Evolutionary conservation across 2,888 invertebrate genomes (phyloP), one percentile per base, ranked within the genome.

Genomic region (Digitonthophagus gazella): DNA sequence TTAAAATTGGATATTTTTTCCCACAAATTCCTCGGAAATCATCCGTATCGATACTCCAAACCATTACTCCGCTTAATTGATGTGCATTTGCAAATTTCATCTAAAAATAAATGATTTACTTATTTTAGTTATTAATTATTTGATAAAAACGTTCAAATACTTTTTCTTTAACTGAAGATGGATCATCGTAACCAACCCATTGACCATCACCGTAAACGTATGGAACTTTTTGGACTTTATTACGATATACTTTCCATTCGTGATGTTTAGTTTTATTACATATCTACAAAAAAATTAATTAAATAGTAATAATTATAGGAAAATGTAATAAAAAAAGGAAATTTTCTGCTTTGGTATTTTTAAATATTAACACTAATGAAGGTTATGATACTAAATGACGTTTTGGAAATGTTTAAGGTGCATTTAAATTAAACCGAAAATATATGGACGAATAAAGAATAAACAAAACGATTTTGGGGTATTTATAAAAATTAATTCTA

Each of bases 1-100:
- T 86, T 14, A 93, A 75, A 3, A 93, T 79, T 0, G 91, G 89
- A 79, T 86, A 90, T 11, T 44, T 44, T 63, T 83, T 83, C 3
- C 88, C 87, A 74, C 92, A 92, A 0, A 78, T 74, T 0, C 90
- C 91, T 8, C 78, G 82, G 75, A 91, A 91, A 77, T 93, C 93
- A 75, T 93, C 93, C 2, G 90, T 90, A 78, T 94, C 94, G 8
- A 93, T 84, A 58, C 91, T 90, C 93, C 93, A 94, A 0, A 91
- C 77, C 92, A 93, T 93, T 0, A 86, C 84, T 19, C 92, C 93
- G 66, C 84, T 85, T 66, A 89, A 77, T 68, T 85, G 74, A 67
- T 80, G n/a, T 11, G 3, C 11, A 8, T 65, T 65, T 0, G 65
- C 65, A 65, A n/a, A 65, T 15, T 65, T 18, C 28, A 65, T 54